These are phyloP conservation scores for Macquaria australasica DNA, from an alignment of 2,113 vertebrate species.

Conservation along the genomic window DNA sequence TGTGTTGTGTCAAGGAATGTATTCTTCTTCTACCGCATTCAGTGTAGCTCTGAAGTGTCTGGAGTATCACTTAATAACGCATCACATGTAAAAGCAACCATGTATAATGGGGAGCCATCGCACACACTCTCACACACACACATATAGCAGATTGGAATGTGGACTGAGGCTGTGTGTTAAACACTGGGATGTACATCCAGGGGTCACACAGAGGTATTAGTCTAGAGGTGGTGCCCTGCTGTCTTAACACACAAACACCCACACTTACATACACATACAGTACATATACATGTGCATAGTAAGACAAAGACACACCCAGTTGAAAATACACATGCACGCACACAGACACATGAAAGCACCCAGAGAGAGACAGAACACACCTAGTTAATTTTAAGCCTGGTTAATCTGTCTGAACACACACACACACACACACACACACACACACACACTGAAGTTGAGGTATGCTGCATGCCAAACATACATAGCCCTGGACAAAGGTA, in stretches of 20 bases:
- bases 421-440: neutral
- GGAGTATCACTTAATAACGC: neutral
- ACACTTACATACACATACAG: neutral
- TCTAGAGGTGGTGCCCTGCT: conserved; percentile 38
- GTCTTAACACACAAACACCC: conserved; percentile 22
- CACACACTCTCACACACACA: neutral
- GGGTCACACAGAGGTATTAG: conserved; percentile 43
- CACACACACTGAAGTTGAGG: conserved; percentile 4
- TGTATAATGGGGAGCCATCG: neutral
- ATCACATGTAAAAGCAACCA: conserved; percentile 22
- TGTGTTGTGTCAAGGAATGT: neutral
- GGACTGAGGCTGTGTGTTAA: conserved; percentile 32
- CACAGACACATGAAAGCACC: neutral
- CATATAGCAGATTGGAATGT: conserved; percentile 33
- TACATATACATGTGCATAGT: neutral
- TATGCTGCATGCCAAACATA: conserved; percentile 41
- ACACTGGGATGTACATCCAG: conserved; percentile 46
- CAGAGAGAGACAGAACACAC: neutral
- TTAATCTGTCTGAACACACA: conserved; percentile 1
- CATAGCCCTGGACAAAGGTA: conserved; percentile 42
- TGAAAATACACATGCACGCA: neutral
- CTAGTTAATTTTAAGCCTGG: neutral
- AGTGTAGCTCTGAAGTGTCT: neutral
- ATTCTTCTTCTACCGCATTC: neutral
- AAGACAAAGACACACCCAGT: neutral